Base-by-base conservation (phyloP, 2,797 vertebrate genomes). In the Rhinoraja longicauda region DNA sequence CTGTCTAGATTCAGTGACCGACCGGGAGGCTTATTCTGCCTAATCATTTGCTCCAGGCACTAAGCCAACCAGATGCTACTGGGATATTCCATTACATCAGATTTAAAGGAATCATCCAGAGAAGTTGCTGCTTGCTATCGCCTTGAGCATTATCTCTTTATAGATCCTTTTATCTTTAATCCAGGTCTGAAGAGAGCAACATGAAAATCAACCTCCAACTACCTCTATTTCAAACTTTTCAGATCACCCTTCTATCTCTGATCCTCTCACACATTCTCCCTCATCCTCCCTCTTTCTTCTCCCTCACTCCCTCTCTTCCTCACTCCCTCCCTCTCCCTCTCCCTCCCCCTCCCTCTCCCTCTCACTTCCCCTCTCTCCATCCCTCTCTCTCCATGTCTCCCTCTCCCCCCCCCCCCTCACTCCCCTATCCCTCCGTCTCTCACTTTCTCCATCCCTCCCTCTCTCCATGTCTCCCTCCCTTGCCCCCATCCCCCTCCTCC, bases 21-120 rank as follows among this genome's bases (percentile, higher is more conserved):
- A n/a, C 84, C 84, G 9, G n/a, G 62, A 64, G 84, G 84, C 84
- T 67, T 67, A 67, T 17, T 67, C 84, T 67, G n/a, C 84, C 84
- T 88, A 88, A 88, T 88, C 62, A 88, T 88, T 88, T 67, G 84
- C 84, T 67, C n/a, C 59, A 88, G 84, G 84, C 84, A 36, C n/a
- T 88, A 17, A 21, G 17, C 19, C 84, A 88, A 67, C n/a, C 84
- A 88, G 84, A 88, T 88, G 84, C 84, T 67, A 67, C 84, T 67
- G 84, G 84, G 62, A 88, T 67, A 67, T 88, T 67, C 84, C n/a
- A 32, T 62, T 64, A 88, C 84, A 62, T 62, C 59, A 67, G 59
- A 88, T 88, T 84, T 88, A 19, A 88, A 67, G 84, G 59, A 67
- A 32, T 67, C 62, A 88, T 88, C 59, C 84, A 36, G 84, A 88